Evolutionary conservation across 2,797 vertebrate species (phyloP).

Genomic region (Amblyopsis hoosieri): DNA sequence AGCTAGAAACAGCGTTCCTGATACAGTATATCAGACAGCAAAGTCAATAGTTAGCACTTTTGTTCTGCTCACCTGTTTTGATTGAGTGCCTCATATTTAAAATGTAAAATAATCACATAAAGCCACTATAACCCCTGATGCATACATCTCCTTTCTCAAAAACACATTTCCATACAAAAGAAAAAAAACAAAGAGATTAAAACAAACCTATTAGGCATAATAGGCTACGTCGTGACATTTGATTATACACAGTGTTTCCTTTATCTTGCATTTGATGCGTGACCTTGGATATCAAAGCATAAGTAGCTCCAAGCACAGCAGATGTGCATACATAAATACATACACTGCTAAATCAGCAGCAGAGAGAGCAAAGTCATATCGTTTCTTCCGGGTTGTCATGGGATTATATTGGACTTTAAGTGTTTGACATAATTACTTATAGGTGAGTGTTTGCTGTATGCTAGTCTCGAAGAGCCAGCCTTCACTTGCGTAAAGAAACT

Average conservation of each 20-base stretch:
- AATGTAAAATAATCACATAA: background rate
- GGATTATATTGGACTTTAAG: conserved; percentile 17
- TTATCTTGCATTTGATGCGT: conserved; percentile 22
- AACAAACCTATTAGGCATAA: conserved; percentile 17
- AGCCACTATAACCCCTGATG: background rate
- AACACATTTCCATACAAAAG: background rate
- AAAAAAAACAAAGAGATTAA: background rate
- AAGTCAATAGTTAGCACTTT: background rate
- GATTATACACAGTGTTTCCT: conserved; percentile 10
- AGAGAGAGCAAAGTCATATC: conserved; percentile 32
- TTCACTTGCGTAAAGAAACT: too few species aligned
- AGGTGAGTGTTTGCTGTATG: too few species aligned
- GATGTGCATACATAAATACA: conserved; percentile 76
- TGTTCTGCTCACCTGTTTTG: too few species aligned
- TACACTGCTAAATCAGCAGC: conserved; percentile 47
- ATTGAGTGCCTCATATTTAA: background rate
- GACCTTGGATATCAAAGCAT: conserved; percentile 57
- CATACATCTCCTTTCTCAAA: background rate
- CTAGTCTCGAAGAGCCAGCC: too few species aligned
- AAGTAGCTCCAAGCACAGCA: conserved; percentile 63
- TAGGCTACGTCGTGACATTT: conserved; percentile 3
- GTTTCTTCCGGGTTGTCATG: conserved; percentile 28
- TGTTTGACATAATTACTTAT: conserved; percentile 12
- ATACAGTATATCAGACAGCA: background rate
- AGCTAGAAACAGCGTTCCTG: background rate